Base-by-base conservation (phyloP, 2,888 invertebrate genomes). In the Lasioglossum villosulum region DNA sequence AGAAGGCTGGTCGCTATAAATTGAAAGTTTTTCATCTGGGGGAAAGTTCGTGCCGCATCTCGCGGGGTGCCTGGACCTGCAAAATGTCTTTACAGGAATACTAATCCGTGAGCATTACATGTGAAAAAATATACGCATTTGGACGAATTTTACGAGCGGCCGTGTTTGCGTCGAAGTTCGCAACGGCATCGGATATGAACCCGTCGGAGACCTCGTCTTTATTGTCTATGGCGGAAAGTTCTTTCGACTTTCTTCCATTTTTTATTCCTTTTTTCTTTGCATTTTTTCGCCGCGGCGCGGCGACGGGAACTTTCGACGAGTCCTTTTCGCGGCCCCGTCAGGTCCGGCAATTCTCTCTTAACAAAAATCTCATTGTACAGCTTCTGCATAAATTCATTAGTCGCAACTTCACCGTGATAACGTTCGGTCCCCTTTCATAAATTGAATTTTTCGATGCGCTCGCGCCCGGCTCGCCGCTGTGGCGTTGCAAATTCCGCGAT, bases 341-440 rank as follows among this genome's bases (percentile, higher is more conserved):
- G 37, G n/a, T 39, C 80, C 70, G 83, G 52, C 81, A 45, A 73
- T 79, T 82, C 80, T 76, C 79, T 56, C 68, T 42, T 23, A 34
- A 73, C 70, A 45, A 66, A 80, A 48, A 80, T 81, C 80, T 82
- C 84, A 80, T 84, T 86, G 79, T 77, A 30, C 52, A 63, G 48
- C 48, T 70, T 42, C 68, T 74, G 78, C 66, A 86, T 79, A 89
- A 80, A 86, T 86, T 86, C 79, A 88, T 88, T 82, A 89, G 77
- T 39, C 68, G 42, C 59, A 71, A 75, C 68, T 70, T 71, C 42
- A 56, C 10, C 34, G 45, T 34, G 76, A 73, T 59, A 73, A 78
- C 48, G 52, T 77, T 68, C 34, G 48, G 19, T 27, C 39, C 45
- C 42, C 45, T 56, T 37, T 14, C 27, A 59, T 75, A 75, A 82